Evolutionary conservation across 2,888 invertebrate species (phyloP).

Genomic region (Adelphocoris suturalis): DNA sequence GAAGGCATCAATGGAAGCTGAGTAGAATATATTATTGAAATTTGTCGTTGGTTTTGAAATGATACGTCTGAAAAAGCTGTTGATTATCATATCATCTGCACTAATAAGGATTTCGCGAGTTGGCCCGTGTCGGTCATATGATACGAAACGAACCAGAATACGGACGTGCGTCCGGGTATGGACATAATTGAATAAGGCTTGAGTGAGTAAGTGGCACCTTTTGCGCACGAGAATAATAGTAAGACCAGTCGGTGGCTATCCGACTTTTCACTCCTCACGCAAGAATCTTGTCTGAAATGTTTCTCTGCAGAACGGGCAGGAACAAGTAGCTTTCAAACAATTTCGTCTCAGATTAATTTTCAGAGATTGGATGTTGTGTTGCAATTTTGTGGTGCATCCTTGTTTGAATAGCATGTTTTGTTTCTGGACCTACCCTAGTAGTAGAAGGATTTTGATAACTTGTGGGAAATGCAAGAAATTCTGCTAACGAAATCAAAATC

Average conservation of each 20-base stretch:
- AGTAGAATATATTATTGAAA: not conserved
- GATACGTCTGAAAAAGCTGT: not conserved
- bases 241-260: not conserved
- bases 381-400: no score
- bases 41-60: not conserved
- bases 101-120: not conserved
- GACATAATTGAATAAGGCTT: not conserved
- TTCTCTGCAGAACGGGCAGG: not conserved
- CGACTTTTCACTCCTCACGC: not conserved
- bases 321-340: no score
- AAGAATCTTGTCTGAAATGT: not conserved
- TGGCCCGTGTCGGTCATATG: not conserved
- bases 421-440: no score
- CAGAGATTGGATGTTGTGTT: no score
- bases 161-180: conserved; percentile 16
- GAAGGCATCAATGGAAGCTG: no score
- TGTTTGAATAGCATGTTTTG: no score
- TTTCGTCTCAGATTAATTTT: no score
- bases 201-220: conserved; percentile 9
- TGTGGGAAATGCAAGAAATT: no score
- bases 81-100: not conserved
- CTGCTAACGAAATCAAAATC: no score
- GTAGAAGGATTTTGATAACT: no score
- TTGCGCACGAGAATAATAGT: not conserved
- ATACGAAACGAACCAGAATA: conserved; percentile 3